Base-by-base conservation (phyloP, 1,140 invertebrate genomes). In the Paralvinella palmiformis region DNA sequence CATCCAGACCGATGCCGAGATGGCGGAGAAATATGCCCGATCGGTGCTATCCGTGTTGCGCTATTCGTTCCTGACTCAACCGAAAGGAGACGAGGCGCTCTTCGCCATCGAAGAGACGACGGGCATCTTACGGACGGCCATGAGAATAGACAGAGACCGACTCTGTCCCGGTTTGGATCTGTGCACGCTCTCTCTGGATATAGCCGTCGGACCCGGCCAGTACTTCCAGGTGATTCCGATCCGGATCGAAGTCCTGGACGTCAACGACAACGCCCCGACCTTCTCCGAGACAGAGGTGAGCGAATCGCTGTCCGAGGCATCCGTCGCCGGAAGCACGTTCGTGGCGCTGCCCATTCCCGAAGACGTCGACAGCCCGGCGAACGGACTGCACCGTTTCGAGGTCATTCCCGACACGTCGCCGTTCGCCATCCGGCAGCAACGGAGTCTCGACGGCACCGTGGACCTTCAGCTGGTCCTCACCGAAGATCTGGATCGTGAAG, bases 341-440 rank as follows among this genome's bases (percentile, higher is more conserved):
- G 83, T 94, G 27, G 92, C 92, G 4, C 41, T 60, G 41, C 80
- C 98, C 3, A 53, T 62, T 29, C 96, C 95, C 0, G 87, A 86
- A 68, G 96, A 99, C 80, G 82, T 86, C 32, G 96, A 99, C 83
- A 83, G 94, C 53, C 93, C 89, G 17, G 83, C 87, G n/a, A 94
- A 88, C 80, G 92, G 92, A 72, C 94, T 94, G 0, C 91, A 96
- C 71, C 84, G 87, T 27, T 98, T 96, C 79, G 89, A 90, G 70
- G 96, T 98, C 59, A 86, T 94, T 2, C 89, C 89, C 7, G 95
- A 95, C n/a, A n/a, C n/a, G n/a, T n/a, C n/a, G n/a, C n/a, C n/a
- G n/a, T n/a, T n/a, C n/a, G n/a, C n/a, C n/a, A n/a, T n/a, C n/a
- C n/a, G n/a, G n/a, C n/a, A n/a, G n/a, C n/a, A n/a, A n/a, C n/a